Evolutionary conservation across 2,113 vertebrate genomes (phyloP).

Genomic region (Festucalex cinctus): DNA sequence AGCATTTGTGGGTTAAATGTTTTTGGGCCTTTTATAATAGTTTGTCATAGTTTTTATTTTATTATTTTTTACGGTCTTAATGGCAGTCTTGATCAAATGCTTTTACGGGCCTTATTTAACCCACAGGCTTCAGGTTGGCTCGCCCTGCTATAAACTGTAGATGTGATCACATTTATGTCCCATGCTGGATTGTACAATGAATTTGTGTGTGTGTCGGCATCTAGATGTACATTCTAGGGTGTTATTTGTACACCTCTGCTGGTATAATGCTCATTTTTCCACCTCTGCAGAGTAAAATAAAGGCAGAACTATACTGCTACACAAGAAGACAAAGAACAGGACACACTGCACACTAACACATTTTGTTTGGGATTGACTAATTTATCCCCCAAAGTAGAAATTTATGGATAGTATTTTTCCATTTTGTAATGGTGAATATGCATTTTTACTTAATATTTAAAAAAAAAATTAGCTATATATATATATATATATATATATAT

Average conservation of each 20-base stretch:
- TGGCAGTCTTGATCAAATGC: background rate
- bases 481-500: no score
- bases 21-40: background rate
- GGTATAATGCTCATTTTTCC: conserved; percentile 10
- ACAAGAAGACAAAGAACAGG: background rate
- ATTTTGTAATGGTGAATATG: background rate
- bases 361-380: background rate
- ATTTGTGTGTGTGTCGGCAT: conserved; percentile 2
- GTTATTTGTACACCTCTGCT: background rate
- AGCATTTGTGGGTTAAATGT: background rate
- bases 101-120: background rate
- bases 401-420: background rate
- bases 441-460: conserved; percentile 1
- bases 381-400: background rate
- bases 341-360: background rate
- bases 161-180: conserved; percentile 53
- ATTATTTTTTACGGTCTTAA: no score
- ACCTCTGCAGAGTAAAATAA: conserved; percentile 16
- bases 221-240: background rate
- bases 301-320: conserved; percentile 11
- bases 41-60: background rate
- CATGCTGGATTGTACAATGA: conserved; percentile 35
- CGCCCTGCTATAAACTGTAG: conserved; percentile 39
- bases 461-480: no score
- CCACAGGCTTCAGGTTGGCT: background rate